Base-by-base conservation (phyloP, 1,140 invertebrate species). In the Sycobia sp. region DNA sequence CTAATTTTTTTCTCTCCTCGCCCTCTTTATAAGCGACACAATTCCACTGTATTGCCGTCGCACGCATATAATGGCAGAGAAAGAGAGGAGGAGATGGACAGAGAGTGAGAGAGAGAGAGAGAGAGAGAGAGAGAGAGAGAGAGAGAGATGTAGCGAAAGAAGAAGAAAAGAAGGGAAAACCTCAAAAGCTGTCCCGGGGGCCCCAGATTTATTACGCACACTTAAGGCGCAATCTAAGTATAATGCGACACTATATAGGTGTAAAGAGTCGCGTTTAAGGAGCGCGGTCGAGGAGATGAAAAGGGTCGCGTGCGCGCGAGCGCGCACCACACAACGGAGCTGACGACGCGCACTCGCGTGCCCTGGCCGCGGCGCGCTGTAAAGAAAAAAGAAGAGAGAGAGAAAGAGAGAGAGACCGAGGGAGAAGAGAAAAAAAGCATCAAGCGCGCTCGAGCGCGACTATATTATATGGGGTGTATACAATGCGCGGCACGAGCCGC, bases 211-310 rank as follows among this genome's bases (percentile, higher is more conserved):
- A 63, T 63, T 41, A 36, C 36, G 51, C 25, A 27, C 38, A 43
- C 29, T 64, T 57, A 58, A 27, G 13, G 27, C 62, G 44, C 43
- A 25, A 50, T 63, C 43, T 41, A 46, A 27, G n/a, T 10, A 56
- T 56, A 50, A 50, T 50, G 46, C 54, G 53, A 44, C 50, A 57
- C 58, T 64, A n/a, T n/a, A n/a, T n/a, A 58, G 47, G 54, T 44
- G 53, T 58, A 58, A 57, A 64, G 13, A 58, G 41, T 29, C 3
- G 11, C 18, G 27, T 29, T 39, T 39, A 14, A n/a, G 22, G 32
- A 44, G 43, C 10, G 20, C 27, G 39, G 16, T 16, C 3, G 18
- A n/a, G 29, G 29, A n/a, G n/a, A n/a, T n/a, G n/a, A n/a, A n/a
- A 34, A 29, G 32, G 36, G 25, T 23, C 36, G 38, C 49, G 47